Conservation (phyloP, 2,888 invertebrate genomes). For the Epistrophella euchroma region DNA sequence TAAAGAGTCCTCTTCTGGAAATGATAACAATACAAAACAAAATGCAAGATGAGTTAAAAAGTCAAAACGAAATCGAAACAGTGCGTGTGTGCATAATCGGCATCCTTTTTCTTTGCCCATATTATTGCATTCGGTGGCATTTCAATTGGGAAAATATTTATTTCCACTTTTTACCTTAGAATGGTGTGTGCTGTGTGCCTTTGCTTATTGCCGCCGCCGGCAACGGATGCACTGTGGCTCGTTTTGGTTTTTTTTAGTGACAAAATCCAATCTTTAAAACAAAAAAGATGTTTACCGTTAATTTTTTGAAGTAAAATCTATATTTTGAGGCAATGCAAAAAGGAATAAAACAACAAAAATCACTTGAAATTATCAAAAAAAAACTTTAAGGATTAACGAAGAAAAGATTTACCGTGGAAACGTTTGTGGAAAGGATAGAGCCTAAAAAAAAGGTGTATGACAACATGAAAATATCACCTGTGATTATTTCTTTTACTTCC, state of each 20-base stretch:
- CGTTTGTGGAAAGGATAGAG: too few species aligned
- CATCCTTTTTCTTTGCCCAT: conserved; percentile 47
- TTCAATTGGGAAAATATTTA: conserved; percentile 69
- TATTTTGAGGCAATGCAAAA: not conserved
- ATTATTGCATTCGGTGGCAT: conserved; percentile 60
- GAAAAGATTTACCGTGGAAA: too few species aligned
- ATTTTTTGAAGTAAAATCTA: too few species aligned
- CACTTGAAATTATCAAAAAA: not conserved
- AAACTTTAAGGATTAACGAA: too few species aligned
- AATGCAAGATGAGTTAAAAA: conserved; percentile 16
- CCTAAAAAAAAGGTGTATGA: too few species aligned
- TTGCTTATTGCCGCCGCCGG: not conserved
- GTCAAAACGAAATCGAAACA: conserved; percentile 39
- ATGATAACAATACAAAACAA: conserved; percentile 22
- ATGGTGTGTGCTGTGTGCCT: not conserved
- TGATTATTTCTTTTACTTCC: not conserved
- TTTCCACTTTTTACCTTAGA: conserved; percentile 30
- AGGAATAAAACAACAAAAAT: not conserved
- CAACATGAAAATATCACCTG: not conserved
- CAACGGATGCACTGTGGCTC: not conserved
- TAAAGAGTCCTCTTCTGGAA: not conserved
- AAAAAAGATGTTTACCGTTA: too few species aligned
- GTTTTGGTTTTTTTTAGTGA: not conserved
- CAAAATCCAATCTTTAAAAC: not conserved
- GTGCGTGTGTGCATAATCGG: conserved; percentile 61